phyloP scores from a whole-genome alignment of 1,140 invertebrate species.

The Apis dorsata region DNA sequence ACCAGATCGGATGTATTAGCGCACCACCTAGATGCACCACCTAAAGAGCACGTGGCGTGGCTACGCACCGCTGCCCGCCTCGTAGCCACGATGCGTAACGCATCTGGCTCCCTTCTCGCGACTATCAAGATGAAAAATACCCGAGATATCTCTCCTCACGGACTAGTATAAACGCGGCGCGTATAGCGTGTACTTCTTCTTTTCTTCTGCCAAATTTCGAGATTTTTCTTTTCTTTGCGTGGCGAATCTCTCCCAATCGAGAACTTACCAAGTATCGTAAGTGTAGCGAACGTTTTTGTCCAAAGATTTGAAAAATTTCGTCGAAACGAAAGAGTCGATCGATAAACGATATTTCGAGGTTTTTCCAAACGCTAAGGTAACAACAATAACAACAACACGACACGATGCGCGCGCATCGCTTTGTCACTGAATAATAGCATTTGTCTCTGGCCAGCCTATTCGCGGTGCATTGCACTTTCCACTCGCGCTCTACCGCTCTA shows the following conservation, averaged over 20 bases:
- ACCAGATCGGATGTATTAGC: neutral
- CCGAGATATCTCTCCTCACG: neutral
- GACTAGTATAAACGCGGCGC: too few species aligned
- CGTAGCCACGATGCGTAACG: constrained; percentile 43
- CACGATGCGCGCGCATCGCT: constrained; percentile 29
- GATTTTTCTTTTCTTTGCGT: too few species aligned
- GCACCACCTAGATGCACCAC: constrained; percentile 30
- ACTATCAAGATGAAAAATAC: constrained; percentile 8
- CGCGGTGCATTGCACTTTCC: constrained; percentile 64
- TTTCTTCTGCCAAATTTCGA: too few species aligned
- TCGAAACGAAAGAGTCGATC: neutral
- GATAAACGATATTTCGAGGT: constrained; percentile 12
- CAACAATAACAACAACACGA: neutral
- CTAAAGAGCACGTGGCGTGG: constrained; percentile 54
- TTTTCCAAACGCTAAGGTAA: constrained; percentile 8
- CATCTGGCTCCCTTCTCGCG: constrained; percentile 9
- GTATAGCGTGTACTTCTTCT: too few species aligned
- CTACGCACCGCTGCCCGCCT: constrained; percentile 44
- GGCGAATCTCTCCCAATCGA: too few species aligned
- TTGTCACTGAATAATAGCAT: constrained; percentile 55
- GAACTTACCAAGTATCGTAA: too few species aligned
- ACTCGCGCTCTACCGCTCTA: neutral
- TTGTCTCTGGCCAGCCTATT: constrained; percentile 60
- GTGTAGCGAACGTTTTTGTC: too few species aligned
- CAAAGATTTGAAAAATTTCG: too few species aligned